Base-by-base conservation (phyloP, 2,797 vertebrate species). In the Acanthurus leucopareius region DNA sequence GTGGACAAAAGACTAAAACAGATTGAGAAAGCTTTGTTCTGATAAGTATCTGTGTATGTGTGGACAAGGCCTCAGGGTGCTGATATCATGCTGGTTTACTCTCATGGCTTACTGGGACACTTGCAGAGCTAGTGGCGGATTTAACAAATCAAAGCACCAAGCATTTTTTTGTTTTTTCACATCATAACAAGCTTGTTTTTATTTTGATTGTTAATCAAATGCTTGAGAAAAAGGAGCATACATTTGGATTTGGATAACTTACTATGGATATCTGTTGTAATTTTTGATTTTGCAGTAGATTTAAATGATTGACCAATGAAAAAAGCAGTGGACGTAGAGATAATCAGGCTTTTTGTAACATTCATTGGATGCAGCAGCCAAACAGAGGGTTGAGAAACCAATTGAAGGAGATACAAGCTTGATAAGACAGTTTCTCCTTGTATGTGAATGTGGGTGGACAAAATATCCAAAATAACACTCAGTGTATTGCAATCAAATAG, bases 61-160 rank as follows among this genome's bases (percentile, higher is more conserved):
- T 35, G 6, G 32, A 7, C 32, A 35, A 35, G 32, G 32, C 32
- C 32, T 35, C 32, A 35, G 32, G n/a, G 32, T 22, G 15, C 58
- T 51, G 28, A 22, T 22, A 35, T 56, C 38, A 8, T 42, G 59
- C 16, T 69, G 67, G 48, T 3, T 64, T 40, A 49, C 35, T 60
- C 51, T 72, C 58, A 53, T 13, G 42, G 19, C 20, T 61, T 40
- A 52, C 47, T 58, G 70, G 9, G 4, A 69, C 44, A 66, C 51
- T 72, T 20, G 1, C 54, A 69, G 35, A 68, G 48, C 53, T 69
- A 20, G 48, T 32, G 64, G 16, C 2, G 32, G 32, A 35, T 35
- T 35, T 52, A 11, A 52, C 19, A 56, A 48, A 73, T 60, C 67
- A 32, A 60, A 52, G 40, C 16, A 22, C 14, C 10, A 7, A 57